Conservation (phyloP, 2,888 invertebrate species). For the Synergus laeviventris region DNA sequence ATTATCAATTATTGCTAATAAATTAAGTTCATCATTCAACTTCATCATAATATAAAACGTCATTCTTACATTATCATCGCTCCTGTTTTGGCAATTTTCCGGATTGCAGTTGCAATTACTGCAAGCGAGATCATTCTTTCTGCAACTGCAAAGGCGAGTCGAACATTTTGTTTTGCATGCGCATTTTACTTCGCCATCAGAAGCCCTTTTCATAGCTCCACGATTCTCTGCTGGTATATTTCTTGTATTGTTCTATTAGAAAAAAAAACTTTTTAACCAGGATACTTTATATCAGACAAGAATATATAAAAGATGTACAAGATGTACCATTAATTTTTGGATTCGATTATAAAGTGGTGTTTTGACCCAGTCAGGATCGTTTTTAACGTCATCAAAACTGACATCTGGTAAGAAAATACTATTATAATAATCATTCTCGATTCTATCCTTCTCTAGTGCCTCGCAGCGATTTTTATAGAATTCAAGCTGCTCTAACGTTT, state of each 20-base stretch:
- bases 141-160: conserved; percentile 80
- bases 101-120: conserved; percentile 78
- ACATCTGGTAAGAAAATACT: conserved; percentile 55
- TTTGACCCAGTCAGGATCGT: conserved; percentile 84
- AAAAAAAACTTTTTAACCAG: conserved; percentile 44
- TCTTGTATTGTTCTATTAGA: conserved; percentile 57
- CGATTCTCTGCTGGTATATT: conserved; percentile 74
- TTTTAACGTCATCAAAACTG: conserved; percentile 72
- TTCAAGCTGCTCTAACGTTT: conserved; percentile 65
- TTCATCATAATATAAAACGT: background rate
- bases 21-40: background rate
- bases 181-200: conserved; percentile 80
- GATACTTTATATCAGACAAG: background rate
- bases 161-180: conserved; percentile 80
- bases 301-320: background rate
- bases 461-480: conserved; percentile 59
- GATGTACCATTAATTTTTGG: conserved; percentile 64
- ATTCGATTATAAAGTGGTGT: conserved; percentile 81
- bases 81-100: conserved; percentile 74
- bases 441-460: conserved; percentile 52
- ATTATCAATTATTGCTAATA: background rate
- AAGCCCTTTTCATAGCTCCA: conserved; percentile 77
- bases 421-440: background rate
- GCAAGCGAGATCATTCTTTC: conserved; percentile 77
- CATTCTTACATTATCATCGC: conserved; percentile 48